phyloP scores from a whole-genome alignment of 2,888 invertebrate genomes.

The Didymodactylos carnosus region DNA sequence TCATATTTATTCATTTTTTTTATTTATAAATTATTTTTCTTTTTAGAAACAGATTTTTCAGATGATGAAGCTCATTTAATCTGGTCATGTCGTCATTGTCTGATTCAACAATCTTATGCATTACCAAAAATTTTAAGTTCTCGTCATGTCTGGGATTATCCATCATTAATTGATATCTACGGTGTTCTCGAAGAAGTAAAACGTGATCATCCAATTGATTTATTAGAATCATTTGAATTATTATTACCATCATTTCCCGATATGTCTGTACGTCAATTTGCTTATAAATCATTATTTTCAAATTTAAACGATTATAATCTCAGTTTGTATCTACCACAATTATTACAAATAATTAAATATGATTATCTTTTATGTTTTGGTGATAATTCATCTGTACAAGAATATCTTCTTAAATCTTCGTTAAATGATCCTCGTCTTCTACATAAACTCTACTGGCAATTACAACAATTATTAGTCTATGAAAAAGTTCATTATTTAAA shows the following conservation, averaged over 20 bases:
- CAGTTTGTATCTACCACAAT: conserved; percentile 5
- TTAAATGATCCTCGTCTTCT: neutral
- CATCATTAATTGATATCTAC: neutral
- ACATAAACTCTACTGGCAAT: conserved; percentile 10
- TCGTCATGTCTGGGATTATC: neutral
- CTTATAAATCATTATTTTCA: neutral
- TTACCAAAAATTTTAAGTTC: neutral
- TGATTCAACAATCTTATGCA: neutral
- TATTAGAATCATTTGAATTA: conserved; percentile 5
- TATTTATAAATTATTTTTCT: neutral
- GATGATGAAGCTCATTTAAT: neutral
- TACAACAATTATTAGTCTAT: neutral
- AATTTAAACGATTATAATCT: neutral
- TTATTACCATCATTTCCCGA: conserved; percentile 10
- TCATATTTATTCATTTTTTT: too few species aligned
- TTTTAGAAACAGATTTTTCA: neutral
- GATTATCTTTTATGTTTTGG: too few species aligned
- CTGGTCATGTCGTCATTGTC: neutral
- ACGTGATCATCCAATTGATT: neutral
- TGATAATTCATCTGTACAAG: neutral
- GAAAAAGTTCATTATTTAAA: neutral
- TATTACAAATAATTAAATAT: conserved; percentile 8
- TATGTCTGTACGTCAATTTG: neutral
- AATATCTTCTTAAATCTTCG: neutral
- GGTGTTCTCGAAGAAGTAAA: neutral